Evolutionary conservation across 2,113 vertebrate species (phyloP).

Genomic region (Puntigrus tetrazona): DNA sequence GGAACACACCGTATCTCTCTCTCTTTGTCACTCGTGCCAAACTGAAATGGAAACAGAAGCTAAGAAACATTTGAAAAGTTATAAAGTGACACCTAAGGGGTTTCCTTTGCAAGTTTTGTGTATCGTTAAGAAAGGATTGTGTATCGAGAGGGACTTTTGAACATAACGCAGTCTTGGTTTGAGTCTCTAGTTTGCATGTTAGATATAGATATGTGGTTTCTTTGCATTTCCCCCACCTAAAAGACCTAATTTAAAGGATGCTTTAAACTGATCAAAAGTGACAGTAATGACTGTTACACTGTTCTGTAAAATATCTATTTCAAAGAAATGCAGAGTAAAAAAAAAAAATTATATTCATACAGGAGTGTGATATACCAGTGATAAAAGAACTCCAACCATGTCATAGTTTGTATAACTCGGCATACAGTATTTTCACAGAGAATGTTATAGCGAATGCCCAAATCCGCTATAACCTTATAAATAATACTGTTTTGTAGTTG

Average conservation of each 20-base stretch:
- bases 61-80: conserved; percentile 12
- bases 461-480: too few relatives aligned
- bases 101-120: conserved; percentile 58
- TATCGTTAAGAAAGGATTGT: neutral
- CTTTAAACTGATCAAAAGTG: neutral
- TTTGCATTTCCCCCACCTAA: neutral
- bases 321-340: neutral
- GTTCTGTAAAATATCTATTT: neutral
- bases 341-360: too few relatives aligned
- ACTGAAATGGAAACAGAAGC: conserved; percentile 65
- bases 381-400: too few relatives aligned
- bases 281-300: neutral
- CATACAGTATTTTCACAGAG: too few relatives aligned
- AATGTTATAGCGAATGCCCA: too few relatives aligned
- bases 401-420: too few relatives aligned
- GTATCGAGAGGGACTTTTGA: conserved; percentile 25
- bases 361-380: too few relatives aligned
- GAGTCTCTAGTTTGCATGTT: neutral
- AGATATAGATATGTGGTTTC: neutral
- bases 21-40: conserved; percentile 58
- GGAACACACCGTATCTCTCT: conserved; percentile 49
- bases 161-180: neutral
- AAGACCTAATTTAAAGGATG: neutral
- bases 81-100: conserved; percentile 53
- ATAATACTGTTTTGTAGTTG: too few relatives aligned